phyloP scores from a whole-genome alignment of 2,113 vertebrate species.

The Plotosus lineatus region DNA sequence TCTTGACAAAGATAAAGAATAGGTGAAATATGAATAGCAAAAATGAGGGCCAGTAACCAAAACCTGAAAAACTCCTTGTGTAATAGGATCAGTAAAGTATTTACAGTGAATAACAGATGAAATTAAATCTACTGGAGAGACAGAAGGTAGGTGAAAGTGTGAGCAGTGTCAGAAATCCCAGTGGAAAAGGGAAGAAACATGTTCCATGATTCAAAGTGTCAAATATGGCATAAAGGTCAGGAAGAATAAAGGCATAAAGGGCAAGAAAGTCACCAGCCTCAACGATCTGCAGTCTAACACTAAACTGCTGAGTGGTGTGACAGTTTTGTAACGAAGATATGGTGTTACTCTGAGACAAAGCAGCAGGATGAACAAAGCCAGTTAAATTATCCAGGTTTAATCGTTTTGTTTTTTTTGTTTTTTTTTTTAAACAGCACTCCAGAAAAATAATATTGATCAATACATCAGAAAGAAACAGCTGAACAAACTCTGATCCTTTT shows the following conservation, averaged over 20 bases:
- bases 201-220: not conserved
- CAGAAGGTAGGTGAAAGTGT: not conserved
- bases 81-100: not conserved
- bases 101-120: not conserved
- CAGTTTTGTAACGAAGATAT: not conserved
- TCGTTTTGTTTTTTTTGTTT: no score
- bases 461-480: not conserved
- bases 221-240: not conserved
- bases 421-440: not conserved
- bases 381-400: not conserved
- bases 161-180: not conserved
- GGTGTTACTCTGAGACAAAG: not conserved
- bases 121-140: not conserved
- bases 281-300: not conserved
- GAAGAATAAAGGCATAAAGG: conserved; percentile 1
- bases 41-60: not conserved
- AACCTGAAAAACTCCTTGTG: not conserved
- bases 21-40: not conserved
- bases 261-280: not conserved
- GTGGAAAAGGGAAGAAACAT: not conserved
- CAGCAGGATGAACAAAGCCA: not conserved
- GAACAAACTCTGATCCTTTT: not conserved
- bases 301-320: not conserved
- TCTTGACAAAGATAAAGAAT: not conserved
- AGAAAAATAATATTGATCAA: not conserved